These are phyloP conservation scores for Ceratina japonica DNA, from an alignment of 1,140 invertebrate genomes.

Conservation along the genomic window DNA sequence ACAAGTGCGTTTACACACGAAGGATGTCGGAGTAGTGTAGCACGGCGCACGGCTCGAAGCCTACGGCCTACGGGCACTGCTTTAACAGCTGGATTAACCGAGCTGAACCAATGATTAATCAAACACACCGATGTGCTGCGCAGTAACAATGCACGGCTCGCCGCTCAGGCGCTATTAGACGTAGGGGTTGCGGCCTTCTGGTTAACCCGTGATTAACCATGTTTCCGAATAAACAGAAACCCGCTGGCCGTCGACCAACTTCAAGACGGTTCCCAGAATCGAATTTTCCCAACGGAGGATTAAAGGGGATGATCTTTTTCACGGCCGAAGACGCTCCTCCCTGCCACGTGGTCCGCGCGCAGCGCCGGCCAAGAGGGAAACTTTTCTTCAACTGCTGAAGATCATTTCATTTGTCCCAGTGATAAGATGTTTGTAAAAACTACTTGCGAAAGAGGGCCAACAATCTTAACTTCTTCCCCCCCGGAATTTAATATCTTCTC, in stretches of 20 bases:
- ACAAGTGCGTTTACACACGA: slow-evolving; percentile 14
- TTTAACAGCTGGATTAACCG: slow-evolving; percentile 67
- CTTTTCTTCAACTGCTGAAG: too few relatives aligned
- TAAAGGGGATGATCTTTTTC: slow-evolving; percentile 30
- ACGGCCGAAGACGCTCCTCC: neutral
- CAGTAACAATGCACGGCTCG: slow-evolving; percentile 66
- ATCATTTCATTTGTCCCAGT: too few relatives aligned
- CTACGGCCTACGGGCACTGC: slow-evolving; percentile 45
- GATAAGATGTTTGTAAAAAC: too few relatives aligned
- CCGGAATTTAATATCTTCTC: too few relatives aligned
- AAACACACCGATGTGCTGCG: slow-evolving; percentile 64
- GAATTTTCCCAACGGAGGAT: slow-evolving; percentile 30
- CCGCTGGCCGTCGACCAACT: slow-evolving; percentile 45
- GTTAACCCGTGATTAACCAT: slow-evolving; percentile 68
- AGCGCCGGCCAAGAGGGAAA: too few relatives aligned
- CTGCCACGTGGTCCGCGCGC: neutral
- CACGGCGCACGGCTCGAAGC: slow-evolving; percentile 10
- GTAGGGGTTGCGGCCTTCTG: slow-evolving; percentile 59
- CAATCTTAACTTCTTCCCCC: too few relatives aligned
- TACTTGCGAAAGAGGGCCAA: too few relatives aligned
- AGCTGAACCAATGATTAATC: slow-evolving; percentile 70
- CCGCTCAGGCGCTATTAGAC: slow-evolving; percentile 64
- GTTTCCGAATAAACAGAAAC: slow-evolving; percentile 61
- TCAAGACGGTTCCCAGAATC: slow-evolving; percentile 49
- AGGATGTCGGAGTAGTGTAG: neutral